These are phyloP conservation scores for Heliconius nattereri DNA, from an alignment of 1,140 invertebrate species.

Conservation along the genomic window DNA sequence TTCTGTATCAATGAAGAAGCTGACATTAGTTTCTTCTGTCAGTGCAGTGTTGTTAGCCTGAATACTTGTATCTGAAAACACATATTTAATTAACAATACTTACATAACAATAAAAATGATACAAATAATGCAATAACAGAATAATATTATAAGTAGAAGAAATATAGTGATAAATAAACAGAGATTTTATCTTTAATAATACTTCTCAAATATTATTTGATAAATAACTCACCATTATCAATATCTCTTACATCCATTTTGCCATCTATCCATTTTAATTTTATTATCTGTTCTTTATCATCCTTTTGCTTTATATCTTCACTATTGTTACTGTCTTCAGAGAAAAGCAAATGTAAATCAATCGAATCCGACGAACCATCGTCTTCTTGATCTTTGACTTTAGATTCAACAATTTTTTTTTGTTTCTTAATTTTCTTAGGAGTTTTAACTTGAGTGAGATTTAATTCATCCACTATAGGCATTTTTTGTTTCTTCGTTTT, in stretches of 20 bases:
- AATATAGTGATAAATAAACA: not conserved
- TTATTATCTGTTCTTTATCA: conserved; percentile 34
- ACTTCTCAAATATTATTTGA: not conserved
- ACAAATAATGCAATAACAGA: not conserved
- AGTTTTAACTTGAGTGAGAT: conserved; percentile 60
- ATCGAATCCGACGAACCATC: conserved; percentile 61
- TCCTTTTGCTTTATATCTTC: conserved; percentile 44
- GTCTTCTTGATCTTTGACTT: conserved; percentile 31
- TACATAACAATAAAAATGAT: not conserved
- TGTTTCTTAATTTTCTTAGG: conserved; percentile 23
- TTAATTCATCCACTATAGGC: conserved; percentile 65
- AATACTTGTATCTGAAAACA: conserved; percentile 11
- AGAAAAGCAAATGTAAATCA: conserved; percentile 63
- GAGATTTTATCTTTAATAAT: too few relatives aligned
- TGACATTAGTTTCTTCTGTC: conserved; percentile 29
- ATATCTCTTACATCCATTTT: conserved; percentile 53
- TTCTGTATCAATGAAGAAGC: conserved; percentile 48
- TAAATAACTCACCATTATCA: conserved; percentile 48
- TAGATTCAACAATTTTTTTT: conserved; percentile 19
- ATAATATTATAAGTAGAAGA: not conserved
- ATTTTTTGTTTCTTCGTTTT: conserved; percentile 51
- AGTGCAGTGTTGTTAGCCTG: conserved; percentile 24
- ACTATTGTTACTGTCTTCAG: conserved; percentile 65
- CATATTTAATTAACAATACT: not conserved
- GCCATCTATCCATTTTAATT: conserved; percentile 34